Percentiles rank a stretch among this genome's conserved stretches.
Evolutionary conservation across 92 coral and sea anemone species (phyloP).

Genomic region (Diadumene lineata): DNA sequence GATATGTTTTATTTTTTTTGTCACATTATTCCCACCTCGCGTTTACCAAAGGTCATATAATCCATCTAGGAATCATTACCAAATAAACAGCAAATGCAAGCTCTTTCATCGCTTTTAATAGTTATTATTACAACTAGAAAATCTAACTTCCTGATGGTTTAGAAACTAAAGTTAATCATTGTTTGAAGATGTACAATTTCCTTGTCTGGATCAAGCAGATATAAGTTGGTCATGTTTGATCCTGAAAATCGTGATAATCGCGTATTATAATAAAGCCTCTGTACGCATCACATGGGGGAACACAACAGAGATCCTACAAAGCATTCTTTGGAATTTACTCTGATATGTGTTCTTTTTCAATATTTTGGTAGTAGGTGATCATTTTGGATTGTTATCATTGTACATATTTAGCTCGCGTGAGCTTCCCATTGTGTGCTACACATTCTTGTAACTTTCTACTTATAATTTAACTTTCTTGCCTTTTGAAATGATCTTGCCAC

Average conservation of each 20-base stretch:
- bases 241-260: slow-evolving; percentile 2
- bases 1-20: slow-evolving; percentile 16
- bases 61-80: slow-evolving; percentile 31
- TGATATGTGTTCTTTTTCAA: background rate
- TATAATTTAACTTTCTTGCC: background rate
- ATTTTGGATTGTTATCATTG: background rate
- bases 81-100: slow-evolving; percentile 32
- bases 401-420: slow-evolving; percentile 9
- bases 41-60: slow-evolving; percentile 29
- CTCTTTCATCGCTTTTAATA: slow-evolving; percentile 9
- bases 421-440: background rate
- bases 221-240: slow-evolving; percentile 1
- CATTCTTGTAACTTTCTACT: background rate
- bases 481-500: background rate
- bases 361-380: background rate
- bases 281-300: slow-evolving; percentile 10
- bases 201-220: slow-evolving; percentile 2
- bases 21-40: slow-evolving; percentile 22
- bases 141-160: background rate
- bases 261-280: background rate
- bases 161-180: background rate
- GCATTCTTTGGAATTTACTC: background rate
- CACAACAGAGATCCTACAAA: slow-evolving; percentile 7
- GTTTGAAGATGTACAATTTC: background rate
- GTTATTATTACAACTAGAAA: slow-evolving; percentile 13